phyloP scores from a whole-genome alignment of 2,113 vertebrate species.

The Prunella fulvescens region DNA sequence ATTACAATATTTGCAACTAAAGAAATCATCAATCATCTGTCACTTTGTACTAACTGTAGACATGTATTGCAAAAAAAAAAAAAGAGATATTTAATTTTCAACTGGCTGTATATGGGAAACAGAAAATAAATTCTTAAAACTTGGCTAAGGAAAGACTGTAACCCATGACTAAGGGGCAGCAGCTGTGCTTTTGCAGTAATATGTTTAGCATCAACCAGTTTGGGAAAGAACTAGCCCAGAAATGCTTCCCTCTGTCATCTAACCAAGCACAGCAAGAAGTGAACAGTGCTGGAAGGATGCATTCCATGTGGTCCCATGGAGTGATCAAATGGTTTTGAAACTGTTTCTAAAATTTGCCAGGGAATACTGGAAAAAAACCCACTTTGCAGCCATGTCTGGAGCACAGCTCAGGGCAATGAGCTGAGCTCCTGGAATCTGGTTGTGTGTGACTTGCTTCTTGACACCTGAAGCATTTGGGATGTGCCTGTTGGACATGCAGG shows the following conservation, averaged over 20 bases:
- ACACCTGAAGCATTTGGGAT: neutral
- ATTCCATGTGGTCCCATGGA: neutral
- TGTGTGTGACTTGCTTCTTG: neutral
- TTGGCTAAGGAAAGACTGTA: neutral
- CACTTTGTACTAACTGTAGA: neutral
- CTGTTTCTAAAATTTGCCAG: neutral
- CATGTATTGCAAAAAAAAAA: neutral
- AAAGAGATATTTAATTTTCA: neutral
- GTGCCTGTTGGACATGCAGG: neutral
- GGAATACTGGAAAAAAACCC: neutral
- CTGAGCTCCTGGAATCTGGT: neutral
- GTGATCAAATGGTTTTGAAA: neutral
- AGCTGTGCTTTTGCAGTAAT: neutral
- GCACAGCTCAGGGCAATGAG: neutral
- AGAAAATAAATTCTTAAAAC: neutral
- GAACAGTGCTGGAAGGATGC: neutral
- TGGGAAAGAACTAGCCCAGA: neutral
- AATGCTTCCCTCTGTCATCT: neutral
- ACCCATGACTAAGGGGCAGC: neutral
- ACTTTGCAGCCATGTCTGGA: neutral
- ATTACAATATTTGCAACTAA: neutral
- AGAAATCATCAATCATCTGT: neutral
- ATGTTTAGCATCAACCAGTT: neutral
- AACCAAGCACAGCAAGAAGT: neutral
- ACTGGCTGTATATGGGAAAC: neutral